Base-by-base conservation (phyloP, 2,113 vertebrate genomes). In the Bubo scandiacus region DNA sequence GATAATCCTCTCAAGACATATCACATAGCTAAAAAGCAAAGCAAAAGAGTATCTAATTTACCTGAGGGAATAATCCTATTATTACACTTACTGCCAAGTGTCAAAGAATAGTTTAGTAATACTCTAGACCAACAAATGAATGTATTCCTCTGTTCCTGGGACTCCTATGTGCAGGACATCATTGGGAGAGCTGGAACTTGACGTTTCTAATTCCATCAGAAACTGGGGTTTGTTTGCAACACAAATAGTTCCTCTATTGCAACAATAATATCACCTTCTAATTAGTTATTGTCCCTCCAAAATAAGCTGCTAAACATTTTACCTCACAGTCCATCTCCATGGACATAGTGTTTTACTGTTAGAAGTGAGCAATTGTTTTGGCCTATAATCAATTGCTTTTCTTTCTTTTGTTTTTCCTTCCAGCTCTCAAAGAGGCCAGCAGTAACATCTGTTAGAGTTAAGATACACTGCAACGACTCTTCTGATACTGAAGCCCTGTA, bases 371-470 rank as follows among this genome's bases (percentile, higher is more conserved):
- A 74, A 25, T 61, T 57, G 52, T 78, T 92, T 70, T 84, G 80
- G 59, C 26, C 75, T 70, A 52, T 78, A 75, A 75, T 61, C 55
- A 52, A 18, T 45, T 86, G 47, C 12, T 85, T 91, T 51, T 68
- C 57, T 58, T 75, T n/a, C 45, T 71, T 55, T 87, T 30, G 9
- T 89, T 86, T 91, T 88, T 40, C 61, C 62, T 82, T 58, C 51
- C 0, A 13, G 55, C 83, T 86, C 21, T 67, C 42, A 14, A 82
- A 47, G 66, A 61, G 71, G 47, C 62, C 38, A 47, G 66, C 83
- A 92, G 66, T 77, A 88, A 93, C 90, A 96, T 94, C 93, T 96
- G 90, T 83, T 93, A 54, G 82, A 90, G 92, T 58, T 86, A 78
- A 63, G 81, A 91, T 29, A 87, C 55, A 61, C 78, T 38, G 65